Conservation (phyloP, 2,888 invertebrate genomes). For the Acheta domesticus region DNA sequence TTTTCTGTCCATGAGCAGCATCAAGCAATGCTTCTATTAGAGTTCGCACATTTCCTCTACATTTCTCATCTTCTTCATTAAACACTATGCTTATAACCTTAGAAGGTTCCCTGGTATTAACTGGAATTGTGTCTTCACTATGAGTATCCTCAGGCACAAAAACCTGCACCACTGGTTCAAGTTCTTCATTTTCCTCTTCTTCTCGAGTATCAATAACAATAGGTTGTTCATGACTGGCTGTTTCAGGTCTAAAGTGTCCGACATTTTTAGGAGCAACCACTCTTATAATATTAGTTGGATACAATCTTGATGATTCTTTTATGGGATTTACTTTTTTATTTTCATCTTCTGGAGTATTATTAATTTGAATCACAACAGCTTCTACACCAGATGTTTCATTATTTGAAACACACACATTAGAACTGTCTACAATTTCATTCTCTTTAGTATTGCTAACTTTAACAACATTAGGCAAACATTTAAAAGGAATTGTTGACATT, state of each 20-base stretch:
- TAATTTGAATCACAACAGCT: constrained; percentile 30
- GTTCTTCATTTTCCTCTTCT: background rate
- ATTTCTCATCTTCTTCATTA: constrained; percentile 28
- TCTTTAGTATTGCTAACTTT: constrained; percentile 22
- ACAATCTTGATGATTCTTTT: background rate
- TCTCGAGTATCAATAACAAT: constrained; percentile 25
- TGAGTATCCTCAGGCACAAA: background rate
- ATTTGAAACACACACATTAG: background rate
- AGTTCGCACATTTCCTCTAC: constrained; percentile 33
- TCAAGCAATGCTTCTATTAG: constrained; percentile 38
- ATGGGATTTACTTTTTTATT: background rate
- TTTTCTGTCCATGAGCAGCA: constrained; percentile 33
- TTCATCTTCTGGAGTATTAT: constrained; percentile 21
- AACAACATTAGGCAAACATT: constrained; percentile 23
- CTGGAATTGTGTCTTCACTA: background rate
- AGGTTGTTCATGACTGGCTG: constrained; percentile 4
- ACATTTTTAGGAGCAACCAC: constrained; percentile 3
- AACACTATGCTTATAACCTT: constrained; percentile 34
- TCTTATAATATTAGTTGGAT: constrained; percentile 22
- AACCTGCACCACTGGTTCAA: constrained; percentile 24
- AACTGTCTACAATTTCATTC: background rate
- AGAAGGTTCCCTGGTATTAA: constrained; percentile 28
- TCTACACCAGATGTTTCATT: constrained; percentile 22
- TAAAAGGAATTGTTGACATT: constrained; percentile 22
- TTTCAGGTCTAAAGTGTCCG: background rate